Evolutionary conservation across 2,113 vertebrate species (phyloP), one percentile per base, ranked within the genome.

Genomic region (Pica pica): DNA sequence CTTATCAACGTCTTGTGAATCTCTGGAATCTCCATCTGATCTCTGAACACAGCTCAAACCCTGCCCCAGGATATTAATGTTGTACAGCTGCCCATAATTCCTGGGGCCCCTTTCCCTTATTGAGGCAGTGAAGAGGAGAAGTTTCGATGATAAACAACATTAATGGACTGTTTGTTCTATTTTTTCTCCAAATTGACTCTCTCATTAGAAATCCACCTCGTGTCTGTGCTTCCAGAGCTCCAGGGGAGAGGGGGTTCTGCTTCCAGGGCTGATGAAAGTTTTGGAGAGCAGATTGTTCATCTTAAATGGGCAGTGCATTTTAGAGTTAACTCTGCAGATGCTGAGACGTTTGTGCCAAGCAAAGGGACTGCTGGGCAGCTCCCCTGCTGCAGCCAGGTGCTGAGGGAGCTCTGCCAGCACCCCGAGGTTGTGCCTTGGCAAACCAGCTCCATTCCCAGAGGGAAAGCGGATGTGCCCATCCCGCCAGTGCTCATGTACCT

Each of bases 41-140:
- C 87, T 65, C 73, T 11, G 11, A 39, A 14, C 49, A 8, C 8
- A 3, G 78, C 76, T 71, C 87, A 18, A 16, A 57, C 59, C 56
- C 30, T 83, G 61, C 67, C 77, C 68, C 84, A 87, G 94, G 97
- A 95, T 94, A 96, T 95, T 87, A 71, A 89, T 89, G 69, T 65
- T 92, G 81, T 61, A 10, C 37, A 35, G 86, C 77, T 9, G 6
- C 60, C 67, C 21, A 4, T 8, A 16, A 33, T 53, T 88, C 77
- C 71, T 7, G 7, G n/a, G 52, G 41, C 64, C 37, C 11, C 0
- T 55, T 69, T 63, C 30, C n/a, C 61, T 79, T 55, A 50, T 1
- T 64, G 93, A 94, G 80, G 46, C 61, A 31, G 56, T 11, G 35
- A 49, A 80, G 57, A 83, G 75, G 53, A 69, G 71, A 57, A 74